A percentile compares a stretch with the other conserved stretches of the same genome.
These are phyloP conservation scores for Halcyon malimbica DNA, from an alignment of 2,113 vertebrate species.

Conservation along the genomic window DNA sequence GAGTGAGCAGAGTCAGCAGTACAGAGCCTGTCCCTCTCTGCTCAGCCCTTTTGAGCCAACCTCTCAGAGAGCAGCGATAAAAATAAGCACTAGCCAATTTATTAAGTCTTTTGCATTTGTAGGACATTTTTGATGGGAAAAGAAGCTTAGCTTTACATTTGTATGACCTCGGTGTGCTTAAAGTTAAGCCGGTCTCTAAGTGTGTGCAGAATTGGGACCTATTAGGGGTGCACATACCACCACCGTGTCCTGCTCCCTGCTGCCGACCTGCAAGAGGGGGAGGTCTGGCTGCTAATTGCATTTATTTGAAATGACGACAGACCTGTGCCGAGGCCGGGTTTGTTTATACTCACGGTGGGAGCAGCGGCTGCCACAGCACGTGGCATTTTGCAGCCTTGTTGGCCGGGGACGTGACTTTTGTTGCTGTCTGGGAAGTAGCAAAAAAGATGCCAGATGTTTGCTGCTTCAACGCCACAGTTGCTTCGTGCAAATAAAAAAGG, in stretches of 20 bases:
- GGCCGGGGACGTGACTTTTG: not conserved
- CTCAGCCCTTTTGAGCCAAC: not conserved
- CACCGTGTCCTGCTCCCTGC: rapidly evolving
- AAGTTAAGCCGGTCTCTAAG: not conserved
- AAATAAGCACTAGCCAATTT: not conserved
- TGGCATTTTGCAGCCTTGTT: rapidly evolving
- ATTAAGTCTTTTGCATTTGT: not conserved
- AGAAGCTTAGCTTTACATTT: not conserved
- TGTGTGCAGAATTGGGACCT: not conserved
- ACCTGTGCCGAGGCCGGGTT: not conserved
- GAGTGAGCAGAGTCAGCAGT: not conserved
- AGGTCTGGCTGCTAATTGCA: not conserved
- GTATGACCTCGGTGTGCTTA: rapidly evolving
- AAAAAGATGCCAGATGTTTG: not conserved
- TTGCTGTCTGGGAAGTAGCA: not conserved
- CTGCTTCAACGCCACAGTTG: not conserved
- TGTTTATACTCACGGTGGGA: not conserved
- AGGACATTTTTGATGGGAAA: not conserved
- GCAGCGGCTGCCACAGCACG: not conserved
- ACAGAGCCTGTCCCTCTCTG: not conserved
- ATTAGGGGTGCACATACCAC: rapidly evolving
- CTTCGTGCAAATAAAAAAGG: not conserved
- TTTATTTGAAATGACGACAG: not conserved
- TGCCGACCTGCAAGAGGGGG: not conserved
- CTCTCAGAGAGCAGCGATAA: not conserved